A percentile compares a stretch with the other conserved stretches of the same genome.
Evolutionary conservation across 2,113 vertebrate genomes (phyloP).

Genomic region (Nothoprocta pentlandii): DNA sequence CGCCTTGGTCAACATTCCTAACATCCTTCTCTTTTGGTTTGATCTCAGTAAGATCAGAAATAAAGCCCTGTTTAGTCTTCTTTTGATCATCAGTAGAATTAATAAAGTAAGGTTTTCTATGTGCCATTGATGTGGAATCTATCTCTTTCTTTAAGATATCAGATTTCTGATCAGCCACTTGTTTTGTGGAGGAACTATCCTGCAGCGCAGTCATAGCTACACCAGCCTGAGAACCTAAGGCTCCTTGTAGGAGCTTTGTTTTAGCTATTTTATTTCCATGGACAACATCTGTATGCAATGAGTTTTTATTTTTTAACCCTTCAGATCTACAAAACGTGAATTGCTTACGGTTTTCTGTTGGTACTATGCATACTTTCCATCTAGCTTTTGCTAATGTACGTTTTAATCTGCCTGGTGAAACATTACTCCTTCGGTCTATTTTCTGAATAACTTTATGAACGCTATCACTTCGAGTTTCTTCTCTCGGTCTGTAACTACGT

Average conservation of each 20-base stretch:
- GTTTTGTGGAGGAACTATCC: not conserved
- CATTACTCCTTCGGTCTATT: not conserved
- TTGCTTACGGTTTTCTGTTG: not conserved
- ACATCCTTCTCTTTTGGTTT: not conserved
- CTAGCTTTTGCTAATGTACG: constrained; percentile 13
- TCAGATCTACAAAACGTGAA: not conserved
- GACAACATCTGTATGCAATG: not conserved
- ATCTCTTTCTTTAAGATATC: not conserved
- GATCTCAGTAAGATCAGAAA: not conserved
- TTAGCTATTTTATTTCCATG: not conserved
- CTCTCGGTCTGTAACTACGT: not conserved
- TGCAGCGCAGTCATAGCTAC: not conserved
- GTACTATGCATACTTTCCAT: not conserved
- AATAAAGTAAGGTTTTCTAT: not conserved
- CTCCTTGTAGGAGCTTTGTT: not conserved
- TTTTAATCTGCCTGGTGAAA: constrained; percentile 33
- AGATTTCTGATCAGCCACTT: not conserved
- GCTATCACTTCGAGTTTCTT: constrained; percentile 17
- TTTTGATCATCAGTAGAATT: not conserved
- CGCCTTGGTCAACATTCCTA: not conserved
- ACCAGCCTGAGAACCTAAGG: not conserved
- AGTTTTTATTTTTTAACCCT: constrained; percentile 10
- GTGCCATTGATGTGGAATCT: not conserved
- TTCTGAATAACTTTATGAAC: not conserved
- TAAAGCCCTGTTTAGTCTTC: not conserved